Base-by-base conservation (phyloP, 2,113 vertebrate species). In the Odontesthes bonariensis region DNA sequence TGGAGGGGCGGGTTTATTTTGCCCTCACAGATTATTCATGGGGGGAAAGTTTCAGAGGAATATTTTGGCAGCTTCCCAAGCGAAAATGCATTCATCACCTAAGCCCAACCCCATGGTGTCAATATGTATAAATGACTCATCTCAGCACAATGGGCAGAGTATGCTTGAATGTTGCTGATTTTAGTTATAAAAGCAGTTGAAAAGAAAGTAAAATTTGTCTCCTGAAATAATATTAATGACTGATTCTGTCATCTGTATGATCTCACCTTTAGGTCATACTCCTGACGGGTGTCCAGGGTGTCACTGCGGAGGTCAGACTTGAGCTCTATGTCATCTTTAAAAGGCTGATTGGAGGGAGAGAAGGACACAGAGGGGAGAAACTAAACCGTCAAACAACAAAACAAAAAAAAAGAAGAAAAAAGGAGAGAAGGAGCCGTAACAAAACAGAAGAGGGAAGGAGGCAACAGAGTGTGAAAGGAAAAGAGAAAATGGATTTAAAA, bases 271-370 rank as follows among this genome's bases (percentile, higher is more conserved):
- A 99, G 94, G 92, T 99, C 97, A 4, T 98, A 98, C 84, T 99
- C 97, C 91, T 98, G 97, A n/a, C 97, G 95, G 7, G 97, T 96
- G 91, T 98, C 96, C 20, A 97, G 93, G 73, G 96, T 97, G 93
- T 99, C 97, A 0, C 96, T 98, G 87, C 96, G 97, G 54, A 99
- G 93, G 88, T 99, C 97, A 80, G 96, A 96, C 92, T 98, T 98
- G 88, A 98, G 86, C 86, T 98, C 97, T 85, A 96, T 96, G 9
- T 98, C 97, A 0, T 99, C 97, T 91, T 99, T 99, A 94, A 99
- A 98, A 0, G 97, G 95, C 96, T 97, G 94, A 54, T 94, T 92
- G 89, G 93, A 92, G 75, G 93, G 94, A 93, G 93, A 95, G 85
- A 95, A 94, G 91, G 88, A 91, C 92, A 95, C 93, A 93, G 94